Conservation (phyloP, 2,797 vertebrate species). For the Potorous gilbertii region DNA sequence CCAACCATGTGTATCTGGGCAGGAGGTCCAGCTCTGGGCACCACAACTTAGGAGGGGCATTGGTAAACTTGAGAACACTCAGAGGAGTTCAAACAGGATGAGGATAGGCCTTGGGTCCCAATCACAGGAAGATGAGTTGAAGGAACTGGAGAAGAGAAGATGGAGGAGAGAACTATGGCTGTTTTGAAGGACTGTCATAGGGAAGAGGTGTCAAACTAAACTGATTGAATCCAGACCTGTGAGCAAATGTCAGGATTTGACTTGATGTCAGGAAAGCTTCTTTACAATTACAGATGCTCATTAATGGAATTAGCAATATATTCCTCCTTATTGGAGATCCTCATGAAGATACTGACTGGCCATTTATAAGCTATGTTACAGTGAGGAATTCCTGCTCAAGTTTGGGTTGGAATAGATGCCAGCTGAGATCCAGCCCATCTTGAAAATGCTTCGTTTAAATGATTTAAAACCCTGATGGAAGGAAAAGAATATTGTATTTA, state of each 20-base stretch:
- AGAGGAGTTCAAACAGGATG: not conserved
- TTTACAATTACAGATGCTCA: not conserved
- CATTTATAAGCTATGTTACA: not conserved
- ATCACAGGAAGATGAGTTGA: not conserved
- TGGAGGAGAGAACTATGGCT: not conserved
- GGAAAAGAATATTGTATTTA: not conserved
- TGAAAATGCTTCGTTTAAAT: not conserved
- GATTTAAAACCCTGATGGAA: conserved; percentile 22
- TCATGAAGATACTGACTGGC: not conserved
- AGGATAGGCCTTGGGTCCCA: not conserved
- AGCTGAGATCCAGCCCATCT: not conserved
- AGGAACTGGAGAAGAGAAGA: not conserved
- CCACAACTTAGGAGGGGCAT: not conserved
- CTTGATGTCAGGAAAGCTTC: not conserved
- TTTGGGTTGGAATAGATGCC: not conserved
- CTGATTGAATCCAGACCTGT: not conserved
- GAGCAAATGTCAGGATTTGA: not conserved
- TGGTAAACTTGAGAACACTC: not conserved
- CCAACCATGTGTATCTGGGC: not conserved
- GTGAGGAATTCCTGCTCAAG: not conserved
- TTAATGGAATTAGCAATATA: not conserved
- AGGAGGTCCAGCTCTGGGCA: not conserved
- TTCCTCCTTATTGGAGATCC: not conserved
- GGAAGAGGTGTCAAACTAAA: not conserved
- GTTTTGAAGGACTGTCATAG: too few relatives aligned